These are phyloP conservation scores for Pontoporia blainvillei DNA, from an alignment of 2,113 vertebrate species.

Conservation along the genomic window DNA sequence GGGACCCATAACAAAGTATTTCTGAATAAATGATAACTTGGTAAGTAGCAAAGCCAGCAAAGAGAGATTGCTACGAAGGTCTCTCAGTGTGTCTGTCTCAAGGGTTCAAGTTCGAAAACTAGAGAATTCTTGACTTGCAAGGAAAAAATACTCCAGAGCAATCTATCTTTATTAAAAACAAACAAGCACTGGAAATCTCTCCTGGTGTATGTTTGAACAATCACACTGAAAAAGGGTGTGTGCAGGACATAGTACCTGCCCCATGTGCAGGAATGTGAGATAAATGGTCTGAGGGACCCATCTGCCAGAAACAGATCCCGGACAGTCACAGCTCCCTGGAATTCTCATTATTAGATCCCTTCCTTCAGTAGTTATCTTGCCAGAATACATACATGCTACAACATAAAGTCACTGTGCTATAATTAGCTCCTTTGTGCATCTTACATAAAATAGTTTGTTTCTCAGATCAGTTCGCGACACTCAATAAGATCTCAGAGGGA, in stretches of 20 bases:
- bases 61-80: not conserved
- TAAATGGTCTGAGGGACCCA: not conserved
- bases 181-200: not conserved
- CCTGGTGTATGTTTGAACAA: not conserved
- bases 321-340: not conserved
- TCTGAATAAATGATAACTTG: not conserved
- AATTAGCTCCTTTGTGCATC: not conserved
- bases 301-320: not conserved
- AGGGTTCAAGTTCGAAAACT: not conserved
- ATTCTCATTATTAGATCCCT: not conserved
- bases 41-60: not conserved
- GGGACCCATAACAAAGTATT: not conserved
- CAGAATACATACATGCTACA: not conserved
- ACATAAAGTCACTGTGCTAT: not conserved
- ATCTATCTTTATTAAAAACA: not conserved
- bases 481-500: constrained; percentile 7
- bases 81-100: not conserved
- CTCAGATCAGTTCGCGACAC: not conserved
- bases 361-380: not conserved
- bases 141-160: not conserved
- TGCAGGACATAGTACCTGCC: not conserved
- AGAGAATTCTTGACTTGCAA: not conserved
- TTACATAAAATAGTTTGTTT: not conserved
- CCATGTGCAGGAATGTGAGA: not conserved
- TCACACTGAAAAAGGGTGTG: not conserved